These are phyloP conservation scores for Cerastis rubricosa DNA, from an alignment of 2,888 invertebrate genomes.

Conservation along the genomic window DNA sequence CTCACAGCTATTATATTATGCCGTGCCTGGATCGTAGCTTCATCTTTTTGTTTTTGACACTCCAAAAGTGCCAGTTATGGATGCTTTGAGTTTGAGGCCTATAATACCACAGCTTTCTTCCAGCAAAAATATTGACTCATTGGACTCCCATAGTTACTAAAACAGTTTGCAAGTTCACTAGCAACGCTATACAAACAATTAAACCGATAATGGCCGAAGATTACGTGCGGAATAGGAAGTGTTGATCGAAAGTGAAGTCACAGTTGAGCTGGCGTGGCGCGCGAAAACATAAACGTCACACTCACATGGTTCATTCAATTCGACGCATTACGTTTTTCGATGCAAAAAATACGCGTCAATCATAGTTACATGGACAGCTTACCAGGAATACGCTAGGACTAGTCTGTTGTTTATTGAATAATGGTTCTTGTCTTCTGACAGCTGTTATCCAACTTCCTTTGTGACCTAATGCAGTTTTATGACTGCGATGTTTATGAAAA, in stretches of 20 bases:
- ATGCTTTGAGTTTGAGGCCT: neutral
- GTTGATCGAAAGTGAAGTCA: slow-evolving; percentile 73
- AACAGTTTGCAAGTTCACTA: slow-evolving; percentile 23
- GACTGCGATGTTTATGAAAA: neutral
- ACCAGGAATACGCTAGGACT: slow-evolving; percentile 8
- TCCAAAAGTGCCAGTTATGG: neutral
- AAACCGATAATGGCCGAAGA: slow-evolving; percentile 58
- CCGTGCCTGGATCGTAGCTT: neutral
- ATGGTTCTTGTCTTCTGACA: neutral
- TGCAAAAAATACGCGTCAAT: slow-evolving; percentile 32
- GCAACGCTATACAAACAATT: slow-evolving; percentile 39
- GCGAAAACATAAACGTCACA: slow-evolving; percentile 67
- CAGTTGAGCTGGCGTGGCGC: slow-evolving; percentile 73
- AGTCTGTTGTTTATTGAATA: neutral
- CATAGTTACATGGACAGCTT: slow-evolving; percentile 27
- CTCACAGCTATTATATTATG: too few relatives aligned
- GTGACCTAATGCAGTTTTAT: neutral
- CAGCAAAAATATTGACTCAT: neutral
- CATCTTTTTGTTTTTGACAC: neutral
- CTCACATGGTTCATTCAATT: slow-evolving; percentile 58
- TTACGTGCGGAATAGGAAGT: slow-evolving; percentile 77
- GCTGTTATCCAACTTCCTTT: slow-evolving; percentile 26
- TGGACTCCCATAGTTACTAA: neutral
- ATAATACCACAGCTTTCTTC: neutral
- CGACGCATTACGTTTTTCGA: slow-evolving; percentile 31